Conservation (phyloP, 2,113 vertebrate genomes). For the Mustela lutreola region DNA sequence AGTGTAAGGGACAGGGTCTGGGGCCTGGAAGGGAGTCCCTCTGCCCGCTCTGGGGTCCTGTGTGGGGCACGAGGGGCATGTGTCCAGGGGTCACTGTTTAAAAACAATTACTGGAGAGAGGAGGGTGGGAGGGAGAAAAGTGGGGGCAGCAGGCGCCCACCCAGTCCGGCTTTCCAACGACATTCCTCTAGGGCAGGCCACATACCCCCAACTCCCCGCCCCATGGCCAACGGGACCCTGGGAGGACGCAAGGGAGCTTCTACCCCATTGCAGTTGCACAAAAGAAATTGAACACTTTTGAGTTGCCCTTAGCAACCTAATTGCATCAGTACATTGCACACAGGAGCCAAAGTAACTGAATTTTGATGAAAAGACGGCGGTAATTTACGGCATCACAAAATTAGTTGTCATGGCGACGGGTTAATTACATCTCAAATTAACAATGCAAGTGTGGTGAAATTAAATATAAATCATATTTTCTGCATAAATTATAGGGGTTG, state of each 20-base stretch:
- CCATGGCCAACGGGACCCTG: slow-evolving; percentile 92
- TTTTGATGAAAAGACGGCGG: slow-evolving; percentile 99
- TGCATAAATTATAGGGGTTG: slow-evolving; percentile 99
- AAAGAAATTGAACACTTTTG: slow-evolving; percentile 99
- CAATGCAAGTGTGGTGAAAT: slow-evolving; percentile 99
- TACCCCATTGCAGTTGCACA: slow-evolving; percentile 97
- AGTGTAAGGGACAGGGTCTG: slow-evolving; percentile 11
- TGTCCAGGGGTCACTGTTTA: slow-evolving; percentile 73
- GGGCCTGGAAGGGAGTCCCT: slow-evolving; percentile 19
- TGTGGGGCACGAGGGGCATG: not conserved
- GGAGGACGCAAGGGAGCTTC: slow-evolving; percentile 94
- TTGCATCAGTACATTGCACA: slow-evolving; percentile 99
- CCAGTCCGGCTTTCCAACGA: slow-evolving; percentile 71
- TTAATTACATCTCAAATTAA: slow-evolving; percentile 99
- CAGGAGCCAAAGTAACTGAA: slow-evolving; percentile 99
- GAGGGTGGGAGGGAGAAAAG: slow-evolving; percentile 67
- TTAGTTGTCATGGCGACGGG: slow-evolving; percentile 99
- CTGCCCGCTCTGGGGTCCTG: not conserved
- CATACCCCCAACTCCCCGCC: slow-evolving; percentile 80
- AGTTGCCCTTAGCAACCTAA: slow-evolving; percentile 99
- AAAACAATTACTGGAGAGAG: slow-evolving; percentile 81
- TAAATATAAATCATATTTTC: slow-evolving; percentile 99
- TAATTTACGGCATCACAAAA: slow-evolving; percentile 99
- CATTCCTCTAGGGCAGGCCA: slow-evolving; percentile 85
- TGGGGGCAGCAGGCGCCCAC: slow-evolving; percentile 32